phyloP scores from a whole-genome alignment of 2,797 vertebrate species.

The Typhlichthys eigenmanni region DNA sequence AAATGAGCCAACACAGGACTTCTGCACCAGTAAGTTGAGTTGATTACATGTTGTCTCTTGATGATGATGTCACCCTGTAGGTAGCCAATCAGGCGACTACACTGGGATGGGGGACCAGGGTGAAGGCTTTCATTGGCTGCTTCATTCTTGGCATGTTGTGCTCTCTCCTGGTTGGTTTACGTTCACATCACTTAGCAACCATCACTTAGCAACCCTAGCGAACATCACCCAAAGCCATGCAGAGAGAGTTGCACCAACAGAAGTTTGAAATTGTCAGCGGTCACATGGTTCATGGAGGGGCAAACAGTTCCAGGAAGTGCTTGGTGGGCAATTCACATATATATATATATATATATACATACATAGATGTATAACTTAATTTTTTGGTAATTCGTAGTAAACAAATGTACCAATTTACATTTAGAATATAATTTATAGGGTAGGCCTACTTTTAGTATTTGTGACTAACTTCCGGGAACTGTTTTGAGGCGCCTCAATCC shows the following conservation, averaged over 20 bases:
- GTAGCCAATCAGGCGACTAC: background rate
- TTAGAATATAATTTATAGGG: too few species aligned
- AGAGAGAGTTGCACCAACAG: background rate
- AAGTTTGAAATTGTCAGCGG: too few species aligned
- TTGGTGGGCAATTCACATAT: background rate
- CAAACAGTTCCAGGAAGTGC: too few species aligned
- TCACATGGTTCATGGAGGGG: too few species aligned
- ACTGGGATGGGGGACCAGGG: slow-evolving; percentile 76
- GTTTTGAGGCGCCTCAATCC: too few species aligned
- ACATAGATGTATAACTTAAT: too few species aligned
- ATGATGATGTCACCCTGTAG: background rate
- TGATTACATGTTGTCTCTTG: too few species aligned
- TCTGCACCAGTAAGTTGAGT: too few species aligned
- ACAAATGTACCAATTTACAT: too few species aligned
- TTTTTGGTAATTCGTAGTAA: background rate
- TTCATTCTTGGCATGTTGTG: slow-evolving; percentile 77
- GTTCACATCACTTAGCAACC: background rate
- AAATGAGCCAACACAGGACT: too few species aligned
- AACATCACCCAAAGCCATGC: background rate
- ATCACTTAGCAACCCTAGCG: background rate
- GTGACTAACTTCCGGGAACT: too few species aligned
- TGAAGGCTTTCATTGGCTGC: slow-evolving; percentile 80
- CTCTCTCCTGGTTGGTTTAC: slow-evolving; percentile 57
- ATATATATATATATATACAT: background rate
- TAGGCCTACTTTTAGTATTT: too few species aligned